Evolutionary conservation across 2,888 invertebrate genomes (phyloP).

Genomic region (Ganaspis brasiliensis): DNA sequence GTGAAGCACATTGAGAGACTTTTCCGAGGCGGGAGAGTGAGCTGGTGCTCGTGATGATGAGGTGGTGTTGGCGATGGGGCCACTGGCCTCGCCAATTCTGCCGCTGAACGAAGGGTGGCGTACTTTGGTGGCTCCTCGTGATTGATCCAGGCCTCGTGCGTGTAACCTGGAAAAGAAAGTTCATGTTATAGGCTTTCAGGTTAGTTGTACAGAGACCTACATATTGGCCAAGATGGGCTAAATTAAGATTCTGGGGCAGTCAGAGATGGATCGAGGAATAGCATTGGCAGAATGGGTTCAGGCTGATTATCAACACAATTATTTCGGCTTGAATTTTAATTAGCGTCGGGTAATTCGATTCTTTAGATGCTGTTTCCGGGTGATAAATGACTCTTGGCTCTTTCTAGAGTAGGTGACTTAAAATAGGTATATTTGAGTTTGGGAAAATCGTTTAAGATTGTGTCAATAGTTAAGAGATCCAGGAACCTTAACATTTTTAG

Average conservation of each 20-base stretch:
- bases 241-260: slow-evolving; percentile 36
- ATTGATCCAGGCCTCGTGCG: slow-evolving; percentile 78
- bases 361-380: no score
- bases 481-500: no score
- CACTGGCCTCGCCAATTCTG: slow-evolving; percentile 79
- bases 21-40: slow-evolving; percentile 80
- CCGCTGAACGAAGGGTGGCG: slow-evolving; percentile 82
- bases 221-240: slow-evolving; percentile 23
- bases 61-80: slow-evolving; percentile 64
- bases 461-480: no score
- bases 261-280: slow-evolving; percentile 7
- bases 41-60: slow-evolving; percentile 66
- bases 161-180: slow-evolving; percentile 72
- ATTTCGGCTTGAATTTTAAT: not conserved
- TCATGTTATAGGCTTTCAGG: slow-evolving; percentile 16
- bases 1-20: slow-evolving; percentile 92
- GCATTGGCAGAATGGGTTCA: slow-evolving; percentile 20
- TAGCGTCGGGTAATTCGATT: not conserved
- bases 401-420: no score
- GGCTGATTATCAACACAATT: not conserved
- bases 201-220: slow-evolving; percentile 31
- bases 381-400: no score
- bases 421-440: no score
- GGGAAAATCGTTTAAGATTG: no score
- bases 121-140: slow-evolving; percentile 82